These are phyloP conservation scores for Cenopis cana DNA, from an alignment of 2,888 invertebrate genomes.

Conservation along the genomic window DNA sequence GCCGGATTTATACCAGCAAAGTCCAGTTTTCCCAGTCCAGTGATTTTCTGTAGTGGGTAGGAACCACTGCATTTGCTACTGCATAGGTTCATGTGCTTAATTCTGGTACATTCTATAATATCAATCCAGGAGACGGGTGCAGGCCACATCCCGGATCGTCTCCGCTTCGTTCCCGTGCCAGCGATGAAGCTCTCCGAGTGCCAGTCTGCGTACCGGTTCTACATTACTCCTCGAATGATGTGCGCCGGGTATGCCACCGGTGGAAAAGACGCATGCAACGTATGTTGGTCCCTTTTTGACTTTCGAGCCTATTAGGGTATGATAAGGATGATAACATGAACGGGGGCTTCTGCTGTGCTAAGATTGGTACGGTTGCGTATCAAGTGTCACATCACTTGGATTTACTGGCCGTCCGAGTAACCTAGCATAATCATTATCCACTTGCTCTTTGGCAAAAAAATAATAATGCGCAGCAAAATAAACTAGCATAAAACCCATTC, in stretches of 20 bases:
- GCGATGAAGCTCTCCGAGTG: slow-evolving; percentile 69
- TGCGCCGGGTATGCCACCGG: slow-evolving; percentile 80
- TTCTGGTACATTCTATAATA: background rate
- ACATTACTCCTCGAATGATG: slow-evolving; percentile 75
- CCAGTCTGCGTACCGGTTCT: slow-evolving; percentile 75
- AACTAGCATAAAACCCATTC: too few species aligned
- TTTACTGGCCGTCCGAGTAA: too few species aligned
- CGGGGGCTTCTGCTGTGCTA: background rate
- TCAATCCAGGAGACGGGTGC: slow-evolving; percentile 66
- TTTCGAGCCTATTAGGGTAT: background rate
- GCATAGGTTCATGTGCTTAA: too few species aligned
- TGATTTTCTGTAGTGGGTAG: too few species aligned
- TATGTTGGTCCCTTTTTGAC: slow-evolving; percentile 51
- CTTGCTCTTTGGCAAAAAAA: too few species aligned
- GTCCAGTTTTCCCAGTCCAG: too few species aligned
- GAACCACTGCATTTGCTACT: too few species aligned
- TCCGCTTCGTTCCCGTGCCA: slow-evolving; percentile 78
- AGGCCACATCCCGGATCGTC: slow-evolving; percentile 74
- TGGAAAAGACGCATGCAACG: slow-evolving; percentile 79
- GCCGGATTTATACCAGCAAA: too few species aligned
- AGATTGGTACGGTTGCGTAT: too few species aligned
- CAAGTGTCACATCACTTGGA: too few species aligned
- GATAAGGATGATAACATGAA: background rate
- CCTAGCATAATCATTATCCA: too few species aligned
- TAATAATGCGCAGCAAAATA: too few species aligned